Evolutionary conservation across 2,113 vertebrate species (phyloP), one percentile per base, ranked within the genome.

Genomic region (Prolemur simus): DNA sequence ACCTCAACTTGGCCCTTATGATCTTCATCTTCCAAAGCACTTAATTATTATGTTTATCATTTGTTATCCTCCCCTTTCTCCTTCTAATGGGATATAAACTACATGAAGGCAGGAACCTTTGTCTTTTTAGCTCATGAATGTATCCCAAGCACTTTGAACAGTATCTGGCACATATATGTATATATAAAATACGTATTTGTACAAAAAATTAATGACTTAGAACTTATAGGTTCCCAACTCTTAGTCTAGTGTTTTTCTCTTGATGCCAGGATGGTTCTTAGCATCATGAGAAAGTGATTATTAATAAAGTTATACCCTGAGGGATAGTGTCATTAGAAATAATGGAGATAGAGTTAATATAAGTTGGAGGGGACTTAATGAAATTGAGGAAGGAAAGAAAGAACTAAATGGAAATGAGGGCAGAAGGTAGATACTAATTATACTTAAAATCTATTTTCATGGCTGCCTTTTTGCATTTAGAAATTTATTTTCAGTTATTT

Each of bases 401-500:
- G 37, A 3, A 34, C 14, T 49, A 23, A 47, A 63, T 10, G 17
- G n/a, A 89, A 96, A 77, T 60, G 64, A 93, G 6, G 34, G 56
- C n/a, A 15, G 45, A 68, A 80, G 64, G 18, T 5, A 76, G 42
- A 64, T 6, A 34, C n/a, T 42, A 81, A 68, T 34, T 2, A 25
- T 66, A 76, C 69, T 87, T 80, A 68, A 84, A 87, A 69, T 69
- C 39, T 63, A 45, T 86, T 86, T 94, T 73, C 47, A 52, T 60
- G 45, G 3, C 11, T 91, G 15, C 45, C 6, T 95, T 89, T 83
- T 11, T 73, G 1, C 45, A 73, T 52, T 91, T 92, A 84, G 2
- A 89, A 56, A 73, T 91, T 85, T 87, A 82, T 69, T 96, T 94
- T 73, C 49, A 85, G 13, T 60, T 58, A 32, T 49, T 66, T 82